Conservation (phyloP, 2,888 invertebrate species). For the Nephrotoma flavescens region DNA sequence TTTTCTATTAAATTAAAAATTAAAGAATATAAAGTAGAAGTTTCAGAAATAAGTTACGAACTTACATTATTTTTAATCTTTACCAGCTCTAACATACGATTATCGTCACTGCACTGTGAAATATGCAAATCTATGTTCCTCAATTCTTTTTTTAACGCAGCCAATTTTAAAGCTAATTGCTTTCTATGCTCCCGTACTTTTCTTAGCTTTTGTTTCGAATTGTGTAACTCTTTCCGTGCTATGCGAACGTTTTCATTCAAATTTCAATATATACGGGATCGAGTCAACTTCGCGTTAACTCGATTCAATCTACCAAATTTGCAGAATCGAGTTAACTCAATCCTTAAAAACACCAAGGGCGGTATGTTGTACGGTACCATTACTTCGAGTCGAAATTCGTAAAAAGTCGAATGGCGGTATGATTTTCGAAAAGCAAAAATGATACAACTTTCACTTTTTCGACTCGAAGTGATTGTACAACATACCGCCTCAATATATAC, state of each 20-base stretch:
- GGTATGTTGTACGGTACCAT: too few species aligned
- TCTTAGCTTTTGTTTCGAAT: conserved; percentile 2
- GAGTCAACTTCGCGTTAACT: too few species aligned
- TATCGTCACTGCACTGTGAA: conserved; percentile 2
- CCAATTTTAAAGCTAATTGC: neutral
- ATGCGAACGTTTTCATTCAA: conserved; percentile 5
- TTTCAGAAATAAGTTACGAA: neutral
- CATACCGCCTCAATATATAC: too few species aligned
- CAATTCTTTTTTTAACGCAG: conserved; percentile 3
- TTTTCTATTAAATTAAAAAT: neutral
- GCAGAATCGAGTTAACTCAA: too few species aligned
- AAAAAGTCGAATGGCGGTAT: too few species aligned
- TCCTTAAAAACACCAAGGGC: too few species aligned
- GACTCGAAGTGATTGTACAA: too few species aligned
- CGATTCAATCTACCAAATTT: too few species aligned
- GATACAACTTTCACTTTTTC: too few species aligned
- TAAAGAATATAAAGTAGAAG: neutral
- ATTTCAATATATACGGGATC: too few species aligned
- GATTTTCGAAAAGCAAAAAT: too few species aligned
- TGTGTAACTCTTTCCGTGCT: conserved; percentile 4
- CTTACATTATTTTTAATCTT: conserved; percentile 5
- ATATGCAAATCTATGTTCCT: conserved; percentile 1
- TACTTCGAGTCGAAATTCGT: too few species aligned
- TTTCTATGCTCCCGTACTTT: neutral
- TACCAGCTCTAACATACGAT: conserved; percentile 6